Evolutionary conservation across 2,797 vertebrate genomes (phyloP), one percentile per base, ranked within the genome.

Genomic region (Oreonectes daqikongensis): DNA sequence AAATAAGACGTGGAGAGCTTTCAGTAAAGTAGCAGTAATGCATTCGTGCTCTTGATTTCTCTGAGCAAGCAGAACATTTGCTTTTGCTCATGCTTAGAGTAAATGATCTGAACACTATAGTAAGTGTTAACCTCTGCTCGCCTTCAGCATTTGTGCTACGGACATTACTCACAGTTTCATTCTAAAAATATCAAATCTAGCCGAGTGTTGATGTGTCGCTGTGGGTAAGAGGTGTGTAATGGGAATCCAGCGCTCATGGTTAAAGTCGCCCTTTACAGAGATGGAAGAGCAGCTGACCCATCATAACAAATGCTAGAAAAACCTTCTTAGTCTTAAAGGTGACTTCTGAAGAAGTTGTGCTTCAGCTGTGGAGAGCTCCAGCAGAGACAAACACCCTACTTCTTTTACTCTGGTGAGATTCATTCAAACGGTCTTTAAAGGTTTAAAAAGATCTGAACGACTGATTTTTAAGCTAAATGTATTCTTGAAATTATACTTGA

Each of bases 31-130:
- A 48, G 35, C 4, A 3, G 9, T 26, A 14, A 12, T 61, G 65
- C 17, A 69, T 69, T 75, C 59, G n/a, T 67, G 6, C 17, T 59
- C 17, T 35, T 35, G 65, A 26, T 68, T 68, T 66, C 30, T 15
- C 14, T 12, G 5, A 59, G 6, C 14, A 53, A 48, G n/a, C 12
- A 35, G 24, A 32, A 74, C 18, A 26, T 22, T 68, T 59, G 15
- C 28, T 9, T 20, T 46, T 26, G n/a, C 14, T 60, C 17, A 9
- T 18, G 12, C 20, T n/a, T 38, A 10, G 1, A 1, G 22, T 17
- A 40, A 40, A 17, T 26, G 11, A 55, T 55, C 0, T 55, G 24
- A 55, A 14, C 24, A 3, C 53, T 26, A 55, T 11, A 26, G 53
- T 5, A 55, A 14, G 12, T 6, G 1, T 55, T 26, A 55, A 26